Conservation (phyloP, 2,888 invertebrate species). For the Plagodis pulveraria region DNA sequence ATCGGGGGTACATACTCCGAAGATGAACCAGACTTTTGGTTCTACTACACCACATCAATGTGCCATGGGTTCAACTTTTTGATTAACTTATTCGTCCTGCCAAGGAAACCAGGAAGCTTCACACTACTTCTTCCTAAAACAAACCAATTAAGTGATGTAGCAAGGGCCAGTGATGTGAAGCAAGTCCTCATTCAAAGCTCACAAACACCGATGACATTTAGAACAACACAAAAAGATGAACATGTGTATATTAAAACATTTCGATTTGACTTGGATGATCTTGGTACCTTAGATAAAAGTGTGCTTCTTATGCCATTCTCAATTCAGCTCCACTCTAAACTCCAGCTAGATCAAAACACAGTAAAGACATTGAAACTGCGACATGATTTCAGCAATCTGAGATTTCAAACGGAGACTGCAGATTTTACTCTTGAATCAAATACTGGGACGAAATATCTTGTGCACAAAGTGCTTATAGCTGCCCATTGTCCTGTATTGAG, state of each 20-base stretch:
- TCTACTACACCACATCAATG: slow-evolving; percentile 58
- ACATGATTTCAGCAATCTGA: slow-evolving; percentile 38
- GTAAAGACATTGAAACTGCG: slow-evolving; percentile 60
- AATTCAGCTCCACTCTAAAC: slow-evolving; percentile 52
- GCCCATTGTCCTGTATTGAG: slow-evolving; percentile 64
- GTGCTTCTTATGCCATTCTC: slow-evolving; percentile 60
- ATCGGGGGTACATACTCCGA: slow-evolving; percentile 68
- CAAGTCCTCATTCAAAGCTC: slow-evolving; percentile 10
- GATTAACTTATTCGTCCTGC: slow-evolving; percentile 67
- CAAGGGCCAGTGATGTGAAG: slow-evolving; percentile 11
- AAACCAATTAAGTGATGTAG: slow-evolving; percentile 5
- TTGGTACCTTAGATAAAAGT: slow-evolving; percentile 38
- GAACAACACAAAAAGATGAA: slow-evolving; percentile 52
- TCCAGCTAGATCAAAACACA: slow-evolving; percentile 43
- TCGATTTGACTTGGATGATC: slow-evolving; percentile 48
- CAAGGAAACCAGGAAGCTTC: slow-evolving; percentile 56
- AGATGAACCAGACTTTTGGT: slow-evolving; percentile 65
- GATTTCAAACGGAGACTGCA: slow-evolving; percentile 53
- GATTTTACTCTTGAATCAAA: slow-evolving; percentile 62
- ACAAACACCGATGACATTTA: slow-evolving; percentile 40
- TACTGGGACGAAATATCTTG: slow-evolving; percentile 52
- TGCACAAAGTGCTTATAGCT: slow-evolving; percentile 65
- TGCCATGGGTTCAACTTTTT: slow-evolving; percentile 58
- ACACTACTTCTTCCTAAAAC: slow-evolving; percentile 54
- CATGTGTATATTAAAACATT: slow-evolving; percentile 62